A percentile compares a stretch with the other conserved stretches of the same genome.
These are phyloP conservation scores for Alosa alosa DNA, from an alignment of 2,113 vertebrate species.

Conservation along the genomic window DNA sequence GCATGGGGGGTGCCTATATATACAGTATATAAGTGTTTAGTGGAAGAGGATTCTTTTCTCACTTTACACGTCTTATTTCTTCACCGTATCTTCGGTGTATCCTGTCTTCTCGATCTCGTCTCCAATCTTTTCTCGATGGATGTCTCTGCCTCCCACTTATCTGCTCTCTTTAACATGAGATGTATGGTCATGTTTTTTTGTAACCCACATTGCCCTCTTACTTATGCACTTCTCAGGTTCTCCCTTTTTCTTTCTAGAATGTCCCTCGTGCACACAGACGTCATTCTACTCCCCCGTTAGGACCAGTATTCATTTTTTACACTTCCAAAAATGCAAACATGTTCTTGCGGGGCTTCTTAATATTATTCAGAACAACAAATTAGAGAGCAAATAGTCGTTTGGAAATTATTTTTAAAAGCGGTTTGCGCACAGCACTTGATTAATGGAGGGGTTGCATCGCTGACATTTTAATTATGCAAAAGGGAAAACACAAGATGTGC, in stretches of 20 bases:
- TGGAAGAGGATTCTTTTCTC: not conserved
- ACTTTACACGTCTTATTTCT: not conserved
- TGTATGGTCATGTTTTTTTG: not conserved
- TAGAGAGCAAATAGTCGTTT: constrained; percentile 49
- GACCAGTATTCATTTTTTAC: not conserved
- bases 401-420: constrained; percentile 43
- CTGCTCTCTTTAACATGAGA: not conserved
- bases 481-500: constrained; percentile 54
- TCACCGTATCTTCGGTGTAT: not conserved
- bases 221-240: not conserved
- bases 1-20: not conserved
- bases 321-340: constrained; percentile 35
- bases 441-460: constrained; percentile 54
- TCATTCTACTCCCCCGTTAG: constrained; percentile 25
- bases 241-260: not conserved
- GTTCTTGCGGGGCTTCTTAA: constrained; percentile 42
- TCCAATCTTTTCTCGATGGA: not conserved
- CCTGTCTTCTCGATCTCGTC: not conserved
- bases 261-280: not conserved
- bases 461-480: constrained; percentile 63
- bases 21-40: not conserved
- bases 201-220: not conserved
- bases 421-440: constrained; percentile 52
- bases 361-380: constrained; percentile 43
- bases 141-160: not conserved